Conservation (phyloP, 2,113 vertebrate species). For the Coptodon rendalli region DNA sequence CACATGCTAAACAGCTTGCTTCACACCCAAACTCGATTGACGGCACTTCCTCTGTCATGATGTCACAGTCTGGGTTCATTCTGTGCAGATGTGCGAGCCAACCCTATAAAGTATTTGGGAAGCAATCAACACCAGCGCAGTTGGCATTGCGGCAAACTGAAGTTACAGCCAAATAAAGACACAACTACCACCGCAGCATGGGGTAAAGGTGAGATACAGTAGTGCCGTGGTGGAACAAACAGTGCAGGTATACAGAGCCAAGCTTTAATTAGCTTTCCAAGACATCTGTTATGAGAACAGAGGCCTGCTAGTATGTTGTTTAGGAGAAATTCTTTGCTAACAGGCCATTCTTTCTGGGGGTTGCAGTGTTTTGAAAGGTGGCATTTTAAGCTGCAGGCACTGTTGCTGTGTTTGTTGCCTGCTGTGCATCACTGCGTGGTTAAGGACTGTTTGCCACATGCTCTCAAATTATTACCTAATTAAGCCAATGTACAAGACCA, state of each 20-base stretch:
- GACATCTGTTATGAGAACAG: slow-evolving; percentile 39
- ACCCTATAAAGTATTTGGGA: slow-evolving; percentile 49
- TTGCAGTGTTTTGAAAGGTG: slow-evolving; percentile 35
- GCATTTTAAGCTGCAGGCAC: slow-evolving; percentile 13
- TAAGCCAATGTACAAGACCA: slow-evolving; percentile 11
- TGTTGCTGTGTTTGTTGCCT: slow-evolving; percentile 39
- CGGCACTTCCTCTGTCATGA: slow-evolving; percentile 54
- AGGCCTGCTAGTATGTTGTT: slow-evolving; percentile 8
- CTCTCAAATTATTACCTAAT: slow-evolving; percentile 44
- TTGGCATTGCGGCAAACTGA: slow-evolving; percentile 22
- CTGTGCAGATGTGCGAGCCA: slow-evolving; percentile 56
- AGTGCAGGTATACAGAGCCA: not conserved
- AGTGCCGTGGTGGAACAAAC: slow-evolving; percentile 32
- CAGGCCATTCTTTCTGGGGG: not conserved
- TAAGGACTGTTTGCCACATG: slow-evolving; percentile 32
- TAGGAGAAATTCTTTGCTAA: slow-evolving; percentile 19
- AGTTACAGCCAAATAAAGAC: slow-evolving; percentile 44
- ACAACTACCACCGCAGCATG: slow-evolving; percentile 11
- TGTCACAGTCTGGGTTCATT: slow-evolving; percentile 59
- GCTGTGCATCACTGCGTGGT: slow-evolving; percentile 29
- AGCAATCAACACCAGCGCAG: slow-evolving; percentile 54
- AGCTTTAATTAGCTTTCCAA: slow-evolving; percentile 21
- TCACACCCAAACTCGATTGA: slow-evolving; percentile 24
- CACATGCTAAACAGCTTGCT: not conserved
- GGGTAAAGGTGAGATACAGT: not conserved